Percentiles rank a stretch among this genome's conserved stretches.
Conservation (phyloP, 2,797 vertebrate genomes). For the Bovichtus diacanthus region DNA sequence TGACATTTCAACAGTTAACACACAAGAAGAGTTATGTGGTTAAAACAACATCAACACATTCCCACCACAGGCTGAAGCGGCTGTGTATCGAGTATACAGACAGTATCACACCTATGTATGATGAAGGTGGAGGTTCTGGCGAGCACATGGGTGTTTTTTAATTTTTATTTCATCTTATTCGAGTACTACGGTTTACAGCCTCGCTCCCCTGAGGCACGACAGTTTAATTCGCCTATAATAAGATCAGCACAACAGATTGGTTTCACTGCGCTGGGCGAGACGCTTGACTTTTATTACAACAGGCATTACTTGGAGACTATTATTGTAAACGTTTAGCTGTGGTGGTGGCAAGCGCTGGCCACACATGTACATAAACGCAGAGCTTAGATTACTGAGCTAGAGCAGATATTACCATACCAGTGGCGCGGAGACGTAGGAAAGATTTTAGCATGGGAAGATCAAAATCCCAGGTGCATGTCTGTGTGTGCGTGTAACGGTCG, state of each 20-base stretch:
- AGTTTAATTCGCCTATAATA: slow-evolving; percentile 75
- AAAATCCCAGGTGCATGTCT: slow-evolving; percentile 39
- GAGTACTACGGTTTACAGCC: slow-evolving; percentile 55
- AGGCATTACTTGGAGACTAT: slow-evolving; percentile 76
- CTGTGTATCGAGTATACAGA: not conserved
- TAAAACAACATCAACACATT: not conserved
- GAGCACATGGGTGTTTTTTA: slow-evolving; percentile 38
- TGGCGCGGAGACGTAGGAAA: slow-evolving; percentile 53
- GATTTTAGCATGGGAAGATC: slow-evolving; percentile 48
- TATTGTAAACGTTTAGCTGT: slow-evolving; percentile 75
- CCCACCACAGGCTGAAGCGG: slow-evolving; percentile 5
- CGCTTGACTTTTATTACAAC: slow-evolving; percentile 77
- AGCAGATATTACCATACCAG: slow-evolving; percentile 49
- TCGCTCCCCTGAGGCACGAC: slow-evolving; percentile 54
- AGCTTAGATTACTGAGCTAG: slow-evolving; percentile 52
- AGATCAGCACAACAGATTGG: slow-evolving; percentile 68
- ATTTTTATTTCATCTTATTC: slow-evolving; percentile 10
- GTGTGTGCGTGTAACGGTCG: slow-evolving; percentile 19
- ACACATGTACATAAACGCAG: slow-evolving; percentile 62
- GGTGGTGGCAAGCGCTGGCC: slow-evolving; percentile 66
- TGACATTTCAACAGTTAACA: not conserved
- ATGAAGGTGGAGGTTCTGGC: slow-evolving; percentile 23
- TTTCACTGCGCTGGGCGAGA: slow-evolving; percentile 56
- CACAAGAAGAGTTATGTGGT: not conserved
- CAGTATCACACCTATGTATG: slow-evolving; percentile 49